A percentile compares a stretch with the other conserved stretches of the same genome.
These are phyloP conservation scores for Opisthograptis luteolata DNA, from an alignment of 2,888 invertebrate genomes.

Conservation along the genomic window DNA sequence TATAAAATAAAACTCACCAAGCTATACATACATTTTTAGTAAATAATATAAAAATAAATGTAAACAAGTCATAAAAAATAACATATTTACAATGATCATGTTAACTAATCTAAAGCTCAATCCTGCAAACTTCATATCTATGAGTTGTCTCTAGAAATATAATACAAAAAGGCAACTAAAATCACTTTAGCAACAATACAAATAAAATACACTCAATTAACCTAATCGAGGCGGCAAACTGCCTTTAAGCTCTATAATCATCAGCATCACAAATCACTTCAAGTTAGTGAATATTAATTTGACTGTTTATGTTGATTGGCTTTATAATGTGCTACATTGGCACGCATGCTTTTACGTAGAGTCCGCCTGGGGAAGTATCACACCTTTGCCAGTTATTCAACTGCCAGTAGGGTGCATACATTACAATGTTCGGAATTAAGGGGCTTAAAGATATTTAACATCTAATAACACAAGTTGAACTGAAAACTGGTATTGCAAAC, in stretches of 20 bases:
- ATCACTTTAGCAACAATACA: conserved; percentile 39
- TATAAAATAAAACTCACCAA: conserved; percentile 59
- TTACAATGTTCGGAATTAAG: too few relatives aligned
- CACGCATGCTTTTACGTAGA: too few relatives aligned
- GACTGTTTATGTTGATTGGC: background rate
- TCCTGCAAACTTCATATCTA: conserved; percentile 34
- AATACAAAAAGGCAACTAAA: conserved; percentile 41
- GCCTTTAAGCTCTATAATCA: conserved; percentile 23
- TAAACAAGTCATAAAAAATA: conserved; percentile 44
- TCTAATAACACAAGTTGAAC: too few relatives aligned
- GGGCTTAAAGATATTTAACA: too few relatives aligned
- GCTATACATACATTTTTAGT: conserved; percentile 63
- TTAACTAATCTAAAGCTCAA: conserved; percentile 49
- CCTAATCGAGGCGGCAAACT: conserved; percentile 22
- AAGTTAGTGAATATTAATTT: conserved; percentile 4
- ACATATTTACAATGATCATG: conserved; percentile 71
- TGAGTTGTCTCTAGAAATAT: conserved; percentile 34
- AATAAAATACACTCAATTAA: conserved; percentile 27
- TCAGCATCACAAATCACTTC: conserved; percentile 17
- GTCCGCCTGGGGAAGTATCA: too few relatives aligned
- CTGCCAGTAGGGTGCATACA: too few relatives aligned
- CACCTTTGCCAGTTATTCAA: too few relatives aligned
- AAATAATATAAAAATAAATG: conserved; percentile 71
- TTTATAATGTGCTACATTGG: background rate
- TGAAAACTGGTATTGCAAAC: conserved; percentile 6